Evolutionary conservation across 2,113 vertebrate species (phyloP), one percentile per base, ranked within the genome.

Genomic region (Empidonax alnorum): DNA sequence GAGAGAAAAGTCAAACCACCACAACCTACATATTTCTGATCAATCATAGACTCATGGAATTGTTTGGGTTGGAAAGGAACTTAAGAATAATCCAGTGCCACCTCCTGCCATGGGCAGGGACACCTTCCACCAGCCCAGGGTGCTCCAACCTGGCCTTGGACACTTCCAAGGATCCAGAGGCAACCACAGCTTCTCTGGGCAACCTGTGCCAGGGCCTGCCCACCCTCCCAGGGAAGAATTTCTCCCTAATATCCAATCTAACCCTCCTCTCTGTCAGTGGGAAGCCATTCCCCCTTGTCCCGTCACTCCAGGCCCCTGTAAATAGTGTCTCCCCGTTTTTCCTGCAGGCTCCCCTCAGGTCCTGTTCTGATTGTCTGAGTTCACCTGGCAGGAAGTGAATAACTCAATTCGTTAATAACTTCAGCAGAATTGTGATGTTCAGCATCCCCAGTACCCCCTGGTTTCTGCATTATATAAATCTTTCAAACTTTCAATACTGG

Each of bases 61-160:
- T 35, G 3, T 19, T 13, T 31, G 31, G 63, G 31, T 66, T 66
- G 42, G 63, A n/a, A 37, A 39, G n/a, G 35, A 12, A 7, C 6
- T 9, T 9, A 12, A 62, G 35, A 2, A 4, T 7, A 5, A 62
- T 27, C 24, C 27, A 4, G 5, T 44, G 0, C 4, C 69, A n/a
- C 42, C 8, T 14, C 18, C 12, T 14, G 10, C 44, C 69, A 24
- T 17, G 77, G 63, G 28, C 33, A 53, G 62, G 87, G 69, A 41
- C 78, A 22, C 18, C 37, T 82, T 0, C n/a, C 78, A 53, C 46
- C 25, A 6, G 20, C 53, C 46, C 61, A 53, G 53, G 44, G 0
- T 44, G 68, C 15, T 66, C 68, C 76, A 68, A 0, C 46, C 78
- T 74, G 87, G 46, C 52, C 23, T 39, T 17, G 77, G 39, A 0